Conservation (phyloP, 2,888 invertebrate species). For the Chaetoderma sp. region DNA sequence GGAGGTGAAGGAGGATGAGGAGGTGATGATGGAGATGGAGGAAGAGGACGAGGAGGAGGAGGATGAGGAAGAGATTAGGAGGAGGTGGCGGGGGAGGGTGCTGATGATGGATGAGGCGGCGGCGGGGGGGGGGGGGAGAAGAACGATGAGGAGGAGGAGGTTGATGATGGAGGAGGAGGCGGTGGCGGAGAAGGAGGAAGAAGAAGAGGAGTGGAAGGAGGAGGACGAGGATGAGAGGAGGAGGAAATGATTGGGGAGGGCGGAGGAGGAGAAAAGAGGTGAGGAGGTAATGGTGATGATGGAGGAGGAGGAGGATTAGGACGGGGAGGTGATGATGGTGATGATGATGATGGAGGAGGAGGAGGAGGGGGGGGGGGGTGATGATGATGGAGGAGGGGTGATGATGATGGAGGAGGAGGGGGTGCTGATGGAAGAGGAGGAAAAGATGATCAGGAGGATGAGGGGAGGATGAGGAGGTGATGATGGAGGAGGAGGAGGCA, state of each 20-base stretch:
- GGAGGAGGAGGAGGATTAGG: no score
- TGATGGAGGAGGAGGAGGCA: neutral
- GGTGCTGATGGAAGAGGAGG: slow-evolving; percentile 37
- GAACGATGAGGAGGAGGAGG: neutral
- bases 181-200: slow-evolving; percentile 56
- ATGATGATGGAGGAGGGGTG: no score
- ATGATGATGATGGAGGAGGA: no score
- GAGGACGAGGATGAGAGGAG: no score
- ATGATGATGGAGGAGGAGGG: neutral
- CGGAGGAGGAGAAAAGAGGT: no score
- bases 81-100: slow-evolving; percentile 33
- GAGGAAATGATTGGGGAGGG: no score
- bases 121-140: slow-evolving; percentile 75
- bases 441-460: slow-evolving; percentile 40
- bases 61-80: slow-evolving; percentile 58
- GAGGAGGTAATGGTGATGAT: no score
- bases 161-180: slow-evolving; percentile 59
- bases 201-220: neutral
- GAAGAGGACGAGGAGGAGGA: slow-evolving; percentile 55
- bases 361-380: no score
- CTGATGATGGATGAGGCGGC: slow-evolving; percentile 73
- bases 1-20: neutral
- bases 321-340: no score
- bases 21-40: neutral
- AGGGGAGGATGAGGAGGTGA: slow-evolving; percentile 42